phyloP scores from a whole-genome alignment of 2,113 vertebrate species.

The Saiga tatarica region DNA sequence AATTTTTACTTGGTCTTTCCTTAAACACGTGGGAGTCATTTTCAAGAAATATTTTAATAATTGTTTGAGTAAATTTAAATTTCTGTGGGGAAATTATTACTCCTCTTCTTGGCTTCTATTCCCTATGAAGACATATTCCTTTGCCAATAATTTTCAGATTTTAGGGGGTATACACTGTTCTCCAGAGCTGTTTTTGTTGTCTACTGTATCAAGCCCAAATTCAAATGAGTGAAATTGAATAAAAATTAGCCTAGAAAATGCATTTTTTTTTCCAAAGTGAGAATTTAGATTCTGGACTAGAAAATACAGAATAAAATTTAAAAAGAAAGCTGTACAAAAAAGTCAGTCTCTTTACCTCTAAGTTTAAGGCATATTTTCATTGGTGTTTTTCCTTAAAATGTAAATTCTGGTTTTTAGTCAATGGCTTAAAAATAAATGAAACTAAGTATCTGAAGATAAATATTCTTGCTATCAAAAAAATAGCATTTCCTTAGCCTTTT shows the following conservation, averaged over 20 bases:
- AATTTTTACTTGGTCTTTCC: not conserved
- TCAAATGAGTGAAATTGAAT: constrained; percentile 51
- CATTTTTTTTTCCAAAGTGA: constrained; percentile 64
- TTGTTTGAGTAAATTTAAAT: constrained; percentile 7
- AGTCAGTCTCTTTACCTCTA: not conserved
- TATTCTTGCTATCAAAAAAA: not conserved
- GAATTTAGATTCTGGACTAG: constrained; percentile 33
- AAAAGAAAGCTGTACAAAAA: not conserved
- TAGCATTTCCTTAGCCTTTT: not conserved
- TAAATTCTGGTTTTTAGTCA: not conserved
- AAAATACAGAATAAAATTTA: constrained; percentile 54
- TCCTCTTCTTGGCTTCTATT: constrained; percentile 31
- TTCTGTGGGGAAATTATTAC: constrained; percentile 35
- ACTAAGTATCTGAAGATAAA: not conserved
- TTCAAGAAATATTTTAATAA: not conserved
- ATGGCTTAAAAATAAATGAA: not conserved
- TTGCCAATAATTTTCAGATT: constrained; percentile 66
- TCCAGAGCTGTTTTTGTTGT: constrained; percentile 72
- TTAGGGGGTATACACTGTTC: constrained; percentile 50
- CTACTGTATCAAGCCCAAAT: constrained; percentile 43
- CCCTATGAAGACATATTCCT: constrained; percentile 58
- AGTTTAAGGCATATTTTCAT: not conserved
- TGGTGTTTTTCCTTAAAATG: constrained; percentile 25
- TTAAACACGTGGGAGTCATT: not conserved
- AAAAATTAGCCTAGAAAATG: constrained; percentile 42